phyloP scores from a whole-genome alignment of 2,113 vertebrate genomes.

The Gymnobelideus leadbeateri region DNA sequence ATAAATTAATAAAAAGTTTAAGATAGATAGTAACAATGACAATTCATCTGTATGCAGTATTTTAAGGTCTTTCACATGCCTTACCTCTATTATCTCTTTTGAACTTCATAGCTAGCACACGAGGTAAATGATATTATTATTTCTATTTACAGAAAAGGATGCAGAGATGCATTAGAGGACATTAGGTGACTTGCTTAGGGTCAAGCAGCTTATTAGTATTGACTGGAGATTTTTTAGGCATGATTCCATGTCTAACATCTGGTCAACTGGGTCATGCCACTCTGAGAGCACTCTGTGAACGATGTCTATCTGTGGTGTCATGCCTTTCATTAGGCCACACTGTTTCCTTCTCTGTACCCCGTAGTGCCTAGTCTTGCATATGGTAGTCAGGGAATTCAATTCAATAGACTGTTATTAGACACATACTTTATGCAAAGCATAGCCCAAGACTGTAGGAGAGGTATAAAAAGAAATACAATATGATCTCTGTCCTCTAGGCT shows the following conservation, averaged over 20 bases:
- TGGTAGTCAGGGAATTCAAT: neutral
- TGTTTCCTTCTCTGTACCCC: neutral
- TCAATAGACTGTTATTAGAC: neutral
- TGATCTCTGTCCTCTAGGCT: neutral
- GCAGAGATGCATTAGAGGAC: neutral
- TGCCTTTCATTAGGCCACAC: neutral
- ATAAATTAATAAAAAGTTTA: no score
- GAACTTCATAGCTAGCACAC: neutral
- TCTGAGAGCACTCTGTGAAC: neutral
- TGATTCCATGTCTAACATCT: neutral
- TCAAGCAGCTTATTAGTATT: neutral
- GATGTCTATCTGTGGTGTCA: neutral
- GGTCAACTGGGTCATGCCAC: neutral
- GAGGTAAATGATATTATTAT: neutral
- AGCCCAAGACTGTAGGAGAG: neutral
- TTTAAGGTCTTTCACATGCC: neutral
- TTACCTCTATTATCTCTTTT: neutral
- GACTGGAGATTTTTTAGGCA: neutral
- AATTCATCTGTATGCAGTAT: neutral
- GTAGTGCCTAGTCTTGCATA: neutral
- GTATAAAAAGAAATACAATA: neutral
- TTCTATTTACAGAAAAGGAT: neutral
- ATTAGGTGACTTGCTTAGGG: neutral
- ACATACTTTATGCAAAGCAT: neutral
- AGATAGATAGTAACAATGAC: neutral